phyloP scores from a whole-genome alignment of 2,797 vertebrate genomes.

The Rhodeus uyekii region DNA sequence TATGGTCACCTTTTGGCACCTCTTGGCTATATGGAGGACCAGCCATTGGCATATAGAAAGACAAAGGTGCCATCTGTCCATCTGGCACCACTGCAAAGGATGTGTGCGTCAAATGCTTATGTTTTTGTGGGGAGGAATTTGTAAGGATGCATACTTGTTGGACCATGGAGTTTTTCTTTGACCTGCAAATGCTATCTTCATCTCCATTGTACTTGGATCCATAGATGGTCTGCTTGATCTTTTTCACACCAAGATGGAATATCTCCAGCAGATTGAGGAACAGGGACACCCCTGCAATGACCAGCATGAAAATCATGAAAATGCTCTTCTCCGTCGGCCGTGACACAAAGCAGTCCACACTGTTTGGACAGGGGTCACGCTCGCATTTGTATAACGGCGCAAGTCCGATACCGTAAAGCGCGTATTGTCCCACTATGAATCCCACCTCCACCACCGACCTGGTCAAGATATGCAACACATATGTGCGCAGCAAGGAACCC shows the following conservation, averaged over 20 bases:
- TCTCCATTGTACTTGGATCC: conserved; percentile 69
- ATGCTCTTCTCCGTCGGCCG: conserved; percentile 94
- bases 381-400: conserved; percentile 89
- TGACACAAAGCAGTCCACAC: conserved; percentile 93
- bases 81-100: conserved; percentile 66
- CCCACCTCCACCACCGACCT: conserved; percentile 89
- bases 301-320: conserved; percentile 96
- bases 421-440: conserved; percentile 91
- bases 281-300: conserved; percentile 88
- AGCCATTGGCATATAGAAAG: conserved; percentile 56
- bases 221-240: conserved; percentile 83
- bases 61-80: conserved; percentile 60
- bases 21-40: conserved; percentile 54
- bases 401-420: conserved; percentile 89
- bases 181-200: conserved; percentile 77
- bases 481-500: conserved; percentile 89
- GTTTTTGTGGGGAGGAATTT: conserved; percentile 76
- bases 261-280: conserved; percentile 92
- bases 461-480: conserved; percentile 92
- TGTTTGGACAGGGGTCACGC: conserved; percentile 89
- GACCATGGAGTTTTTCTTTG: conserved; percentile 83
- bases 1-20: conserved; percentile 23
- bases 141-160: conserved; percentile 75
- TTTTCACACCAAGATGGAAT: conserved; percentile 87
- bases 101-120: conserved; percentile 71